These are phyloP conservation scores for Lagocephalus sceleratus DNA, from an alignment of 2,797 vertebrate genomes.

Conservation along the genomic window DNA sequence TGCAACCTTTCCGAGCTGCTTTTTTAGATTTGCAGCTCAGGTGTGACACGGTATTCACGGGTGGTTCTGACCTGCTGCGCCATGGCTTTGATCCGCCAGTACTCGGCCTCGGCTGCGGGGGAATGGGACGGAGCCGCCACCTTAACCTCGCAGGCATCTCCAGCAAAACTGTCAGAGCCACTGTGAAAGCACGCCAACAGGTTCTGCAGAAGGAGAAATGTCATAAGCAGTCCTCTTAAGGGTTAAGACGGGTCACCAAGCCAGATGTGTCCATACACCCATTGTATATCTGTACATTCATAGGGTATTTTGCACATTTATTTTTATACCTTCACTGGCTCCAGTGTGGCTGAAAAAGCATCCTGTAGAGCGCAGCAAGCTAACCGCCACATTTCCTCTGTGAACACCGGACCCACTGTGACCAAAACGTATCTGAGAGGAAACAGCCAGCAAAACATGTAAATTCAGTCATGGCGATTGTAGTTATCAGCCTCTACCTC, in stretches of 20 bases:
- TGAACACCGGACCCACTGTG: slow-evolving; percentile 93
- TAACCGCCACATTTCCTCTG: slow-evolving; percentile 96
- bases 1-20: no score
- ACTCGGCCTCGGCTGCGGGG: slow-evolving; percentile 90
- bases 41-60: no score
- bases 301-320: not conserved
- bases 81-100: slow-evolving; percentile 97
- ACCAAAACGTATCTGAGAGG: slow-evolving; percentile 87
- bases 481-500: no score
- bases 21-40: no score
- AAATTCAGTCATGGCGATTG: no score
- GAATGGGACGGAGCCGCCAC: slow-evolving; percentile 92
- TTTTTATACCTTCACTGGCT: slow-evolving; percentile 90
- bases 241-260: no score
- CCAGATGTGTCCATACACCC: not conserved
- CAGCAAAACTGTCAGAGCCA: slow-evolving; percentile 88
- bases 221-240: no score
- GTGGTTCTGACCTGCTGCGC: slow-evolving; percentile 86
- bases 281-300: slow-evolving; percentile 2
- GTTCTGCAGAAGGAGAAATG: slow-evolving; percentile 73
- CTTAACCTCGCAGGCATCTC: slow-evolving; percentile 97
- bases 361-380: slow-evolving; percentile 95
- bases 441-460: not conserved
- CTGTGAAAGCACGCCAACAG: slow-evolving; percentile 93
- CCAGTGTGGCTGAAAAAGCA: slow-evolving; percentile 91